Evolutionary conservation across 2,888 invertebrate genomes (phyloP).

Genomic region (Caenorhabditis sulstoni): DNA sequence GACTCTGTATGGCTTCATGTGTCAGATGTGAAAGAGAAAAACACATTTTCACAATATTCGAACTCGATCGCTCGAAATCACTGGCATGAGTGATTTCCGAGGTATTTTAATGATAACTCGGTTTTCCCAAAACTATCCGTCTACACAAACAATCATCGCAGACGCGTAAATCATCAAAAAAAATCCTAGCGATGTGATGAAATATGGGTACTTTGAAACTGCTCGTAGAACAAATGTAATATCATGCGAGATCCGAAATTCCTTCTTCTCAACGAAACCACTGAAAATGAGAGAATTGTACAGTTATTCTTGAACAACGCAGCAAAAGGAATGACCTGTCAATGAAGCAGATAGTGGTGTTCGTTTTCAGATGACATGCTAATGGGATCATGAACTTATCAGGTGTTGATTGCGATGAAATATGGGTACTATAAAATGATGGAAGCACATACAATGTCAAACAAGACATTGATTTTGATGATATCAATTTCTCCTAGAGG

Average conservation of each 20-base stretch:
- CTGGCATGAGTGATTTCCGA: too few species aligned
- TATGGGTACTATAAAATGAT: conserved; percentile 64
- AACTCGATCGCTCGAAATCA: too few species aligned
- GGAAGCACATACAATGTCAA: conserved; percentile 72
- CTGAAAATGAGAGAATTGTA: conserved; percentile 66
- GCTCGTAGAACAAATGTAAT: too few species aligned
- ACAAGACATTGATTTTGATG: conserved; percentile 80
- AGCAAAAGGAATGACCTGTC: conserved; percentile 67
- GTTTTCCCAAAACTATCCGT: too few species aligned
- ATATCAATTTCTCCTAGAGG: conserved; percentile 81
- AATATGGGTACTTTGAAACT: too few species aligned
- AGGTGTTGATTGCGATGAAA: conserved; percentile 61
- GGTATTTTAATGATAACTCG: too few species aligned
- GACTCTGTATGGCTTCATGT: too few species aligned
- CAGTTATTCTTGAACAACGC: conserved; percentile 70
- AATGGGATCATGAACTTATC: conserved; percentile 66
- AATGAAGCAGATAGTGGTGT: conserved; percentile 65
- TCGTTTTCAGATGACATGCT: conserved; percentile 65
- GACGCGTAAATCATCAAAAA: too few species aligned
- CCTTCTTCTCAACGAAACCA: conserved; percentile 63
- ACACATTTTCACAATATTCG: too few species aligned
- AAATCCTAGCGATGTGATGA: too few species aligned
- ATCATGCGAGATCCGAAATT: conserved; percentile 63
- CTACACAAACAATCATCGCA: too few species aligned
- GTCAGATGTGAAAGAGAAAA: too few species aligned